phyloP scores from a whole-genome alignment of 2,113 vertebrate genomes.

The Sceloporus undulatus region DNA sequence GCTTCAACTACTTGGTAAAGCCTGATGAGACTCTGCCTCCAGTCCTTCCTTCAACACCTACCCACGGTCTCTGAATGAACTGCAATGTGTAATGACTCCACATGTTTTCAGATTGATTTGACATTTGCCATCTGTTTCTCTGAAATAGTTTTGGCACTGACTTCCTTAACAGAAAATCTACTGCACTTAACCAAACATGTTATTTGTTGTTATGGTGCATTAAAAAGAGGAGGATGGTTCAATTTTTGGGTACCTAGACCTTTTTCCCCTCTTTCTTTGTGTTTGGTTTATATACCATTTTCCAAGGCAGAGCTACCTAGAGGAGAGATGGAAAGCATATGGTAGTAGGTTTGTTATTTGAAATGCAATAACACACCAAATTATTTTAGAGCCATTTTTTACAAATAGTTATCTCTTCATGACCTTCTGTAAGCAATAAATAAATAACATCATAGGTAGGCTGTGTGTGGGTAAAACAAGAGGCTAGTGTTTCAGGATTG shows the following conservation, averaged over 20 bases:
- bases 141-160: constrained; percentile 62
- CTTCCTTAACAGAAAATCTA: constrained; percentile 60
- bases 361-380: constrained; percentile 40
- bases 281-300: constrained; percentile 30
- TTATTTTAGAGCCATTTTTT: constrained; percentile 46
- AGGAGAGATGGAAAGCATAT: constrained; percentile 28
- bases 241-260: constrained; percentile 50
- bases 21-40: constrained; percentile 30
- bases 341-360: constrained; percentile 15
- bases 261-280: not conserved
- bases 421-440: constrained; percentile 41
- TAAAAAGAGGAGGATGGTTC: constrained; percentile 45
- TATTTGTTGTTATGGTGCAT: constrained; percentile 69
- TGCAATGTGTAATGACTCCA: constrained; percentile 26
- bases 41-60: not conserved
- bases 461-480: constrained; percentile 66
- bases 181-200: constrained; percentile 62
- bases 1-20: constrained; percentile 25
- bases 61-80: constrained; percentile 26
- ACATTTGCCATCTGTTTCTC: constrained; percentile 58
- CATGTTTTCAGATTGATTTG: constrained; percentile 49
- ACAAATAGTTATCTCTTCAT: constrained; percentile 14
- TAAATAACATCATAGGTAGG: constrained; percentile 28
- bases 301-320: constrained; percentile 61
- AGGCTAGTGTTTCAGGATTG: constrained; percentile 49